Base-by-base conservation (phyloP, 2,113 vertebrate species). In the Thomomys bottae region DNA sequence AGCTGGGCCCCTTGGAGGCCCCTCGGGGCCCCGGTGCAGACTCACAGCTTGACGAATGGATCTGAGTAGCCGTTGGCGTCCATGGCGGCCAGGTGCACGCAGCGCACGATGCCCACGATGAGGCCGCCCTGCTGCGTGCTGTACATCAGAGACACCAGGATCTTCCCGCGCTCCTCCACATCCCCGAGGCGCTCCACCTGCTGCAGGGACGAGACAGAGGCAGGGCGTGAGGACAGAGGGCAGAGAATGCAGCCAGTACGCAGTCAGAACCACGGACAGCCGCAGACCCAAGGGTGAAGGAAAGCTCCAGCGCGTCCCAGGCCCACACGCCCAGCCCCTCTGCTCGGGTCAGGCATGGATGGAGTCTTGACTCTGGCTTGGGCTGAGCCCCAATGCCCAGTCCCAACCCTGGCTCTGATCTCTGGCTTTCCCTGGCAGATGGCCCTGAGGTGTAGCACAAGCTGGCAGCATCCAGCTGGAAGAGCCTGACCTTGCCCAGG, bases 41-140 rank as follows among this genome's bases (percentile, higher is more conserved):
- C 99, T 97, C 97, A 99, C 99, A 99, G 98, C 96, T 99, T 99
- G 79, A 99, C 99, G 1, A 99, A 99, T 0, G 99, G 99, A 84
- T 99, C 99, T 0, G 99, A 99, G 97, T 99, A 99, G 87, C 99
- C 99, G 0, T 99, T 99, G 90, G 99, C 98, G 0, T 99, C 99
- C 99, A 99, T 99, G 88, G 99, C 98, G 0, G 99, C 99, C 92
- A 99, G 95, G 91, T 99, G 99, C 95, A 99, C 99, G 0, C 99
- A 99, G 94, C 99, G 99, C 18, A 99, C 96, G 1, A 99, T 98
- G 26, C 99, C 99, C 6, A 99, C 99, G 0, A 99, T 95, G 71
- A 99, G 98, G 5, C 99, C 98, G 0, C 98, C 98, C 87, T 98
- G 98, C 97, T 99, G 99, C 3, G 98, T 98, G 98, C 96, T 99